Evolutionary conservation across 2,888 invertebrate species (phyloP), one percentile per base, ranked within the genome.

Genomic region (Germaria angustata): DNA sequence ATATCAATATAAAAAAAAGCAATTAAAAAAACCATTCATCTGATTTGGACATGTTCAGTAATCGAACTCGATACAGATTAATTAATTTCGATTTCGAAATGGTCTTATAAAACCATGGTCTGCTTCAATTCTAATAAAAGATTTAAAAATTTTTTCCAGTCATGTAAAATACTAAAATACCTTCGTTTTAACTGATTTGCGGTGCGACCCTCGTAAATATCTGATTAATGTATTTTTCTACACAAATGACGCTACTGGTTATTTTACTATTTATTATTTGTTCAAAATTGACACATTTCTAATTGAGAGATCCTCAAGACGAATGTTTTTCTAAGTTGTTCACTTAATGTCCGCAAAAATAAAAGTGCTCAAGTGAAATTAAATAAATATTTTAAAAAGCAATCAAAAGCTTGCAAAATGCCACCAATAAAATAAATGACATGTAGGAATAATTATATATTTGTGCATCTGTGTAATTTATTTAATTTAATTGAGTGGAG

Each of bases 291-390:
- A 53, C 53, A 32, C 53, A 53, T 53, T 61, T 44, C 15, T 17
- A 28, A 28, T 44, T 61, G 28, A 61, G 61, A 44, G 24, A 44
- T 59, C 61, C 28, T 61, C 1, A 17, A 61, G 41, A 28, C 28
- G 28, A 61, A 61, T 53, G n/a, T 13, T 39, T 36, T 36, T 17
- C 13, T 32, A 17, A 55, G 34, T 7, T 36, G 5, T 20, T 11
- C 9, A 11, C 20, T 24, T 24, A n/a, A 3, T 8, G 4, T n/a
- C 24, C 13, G 7, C n/a, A 8, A 24, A 9, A 49, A 28, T 49
- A 49, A 49, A 22, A 28, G 17, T 1, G 22, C 1, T 11, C 22
- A 24, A 13, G 9, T 17, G 28, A 32, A 32, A 9, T 39, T 13
- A 39, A 39, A 39, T 39, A 13, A 13, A n/a, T 13, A n/a, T n/a